Base-by-base conservation (phyloP, 2,113 vertebrate genomes). In the Tragelaphus buxtoni region DNA sequence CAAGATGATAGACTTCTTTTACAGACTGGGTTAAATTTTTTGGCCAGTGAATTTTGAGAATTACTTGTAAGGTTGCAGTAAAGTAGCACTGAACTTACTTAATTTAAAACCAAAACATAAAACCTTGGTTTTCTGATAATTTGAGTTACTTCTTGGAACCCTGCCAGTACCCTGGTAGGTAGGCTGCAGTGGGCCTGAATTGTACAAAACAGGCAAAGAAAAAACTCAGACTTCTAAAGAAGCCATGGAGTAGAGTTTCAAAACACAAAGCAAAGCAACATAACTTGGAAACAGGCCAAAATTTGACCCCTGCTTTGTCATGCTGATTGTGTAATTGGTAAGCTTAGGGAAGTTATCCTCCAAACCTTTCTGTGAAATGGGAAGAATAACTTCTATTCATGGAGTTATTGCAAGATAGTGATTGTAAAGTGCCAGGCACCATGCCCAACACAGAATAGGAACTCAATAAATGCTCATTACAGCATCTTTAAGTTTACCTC, bases 1-100 rank as follows among this genome's bases (percentile, higher is more conserved):
- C 69, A 96, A 91, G 63, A 83, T 63, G 65, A 51, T 56, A 88
- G n/a, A 76, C 89, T 77, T 88, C 10, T 95, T 92, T 74, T 84
- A 39, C 14, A 76, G 39, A 88, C 26, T 49, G n/a, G 7, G 42
- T 84, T 95, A 83, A 87, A 45, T 58, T 88, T 94, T 84, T 83
- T 97, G 61, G 69, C 51, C 82, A 91, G 10, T 58, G n/a, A 82
- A 80, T 96, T 97, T 61, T 93, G 58, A 90, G 35, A 84, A 63
- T 80, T 79, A 55, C 35, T 95, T 53, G 3, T 76, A 88, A 93
- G 53, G 16, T 42, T 94, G 8, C 9, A 65, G 20, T 90, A 84
- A 92, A 83, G 14, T 94, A 83, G 16, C 8, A 17, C 24, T 94
- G 51, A 96, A 88, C 63, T 93, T 69, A 90, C 32, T 91, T 42